Evolutionary conservation across 2,113 vertebrate genomes (phyloP).

Genomic region (Mustela nigripes): DNA sequence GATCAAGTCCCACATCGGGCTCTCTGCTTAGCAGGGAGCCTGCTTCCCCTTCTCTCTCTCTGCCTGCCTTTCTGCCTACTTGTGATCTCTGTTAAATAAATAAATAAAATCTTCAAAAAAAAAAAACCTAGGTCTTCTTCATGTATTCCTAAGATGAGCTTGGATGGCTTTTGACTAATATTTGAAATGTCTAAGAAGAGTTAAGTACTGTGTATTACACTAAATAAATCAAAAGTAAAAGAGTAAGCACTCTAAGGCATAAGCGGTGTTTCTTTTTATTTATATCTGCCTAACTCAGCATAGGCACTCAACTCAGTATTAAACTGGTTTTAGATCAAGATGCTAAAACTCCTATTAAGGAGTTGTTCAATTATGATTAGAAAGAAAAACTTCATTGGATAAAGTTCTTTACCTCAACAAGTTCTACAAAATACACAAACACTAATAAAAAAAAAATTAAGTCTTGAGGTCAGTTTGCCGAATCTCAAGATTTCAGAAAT

Average conservation of each 20-base stretch:
- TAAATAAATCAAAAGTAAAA: conserved; percentile 41
- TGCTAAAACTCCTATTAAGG: neutral
- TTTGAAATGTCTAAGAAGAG: neutral
- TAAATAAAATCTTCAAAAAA: no score
- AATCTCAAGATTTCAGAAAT: conserved; percentile 38
- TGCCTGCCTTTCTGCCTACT: no score
- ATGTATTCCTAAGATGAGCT: neutral
- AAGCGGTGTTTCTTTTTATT: neutral
- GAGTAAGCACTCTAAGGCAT: neutral
- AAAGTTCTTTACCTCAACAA: neutral
- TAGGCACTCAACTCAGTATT: neutral
- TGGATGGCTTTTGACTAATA: neutral
- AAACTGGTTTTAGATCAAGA: conserved; percentile 40
- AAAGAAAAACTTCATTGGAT: neutral
- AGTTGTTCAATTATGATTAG: neutral
- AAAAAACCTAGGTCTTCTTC: neutral
- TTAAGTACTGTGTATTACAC: neutral
- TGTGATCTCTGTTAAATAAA: no score
- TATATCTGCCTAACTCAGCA: neutral
- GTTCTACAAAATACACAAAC: conserved; percentile 14
- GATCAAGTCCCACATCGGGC: no score
- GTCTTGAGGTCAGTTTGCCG: neutral
- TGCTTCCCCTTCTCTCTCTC: no score
- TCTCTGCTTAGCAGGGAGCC: no score
- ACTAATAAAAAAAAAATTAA: conserved; percentile 45